These are phyloP conservation scores for Ceyx cyanopectus DNA, from an alignment of 2,113 vertebrate species.

Conservation along the genomic window DNA sequence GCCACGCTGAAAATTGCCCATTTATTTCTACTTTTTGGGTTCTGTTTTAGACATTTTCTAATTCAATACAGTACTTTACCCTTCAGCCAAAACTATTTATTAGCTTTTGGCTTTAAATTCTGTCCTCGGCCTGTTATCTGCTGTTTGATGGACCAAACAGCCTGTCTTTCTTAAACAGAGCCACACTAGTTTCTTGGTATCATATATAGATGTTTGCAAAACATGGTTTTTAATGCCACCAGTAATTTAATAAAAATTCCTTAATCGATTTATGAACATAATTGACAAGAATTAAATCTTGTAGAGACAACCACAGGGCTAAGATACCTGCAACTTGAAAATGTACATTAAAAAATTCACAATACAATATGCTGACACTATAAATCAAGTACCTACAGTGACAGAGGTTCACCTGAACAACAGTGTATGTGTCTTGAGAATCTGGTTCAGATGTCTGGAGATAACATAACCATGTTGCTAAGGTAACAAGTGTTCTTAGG, in stretches of 20 bases:
- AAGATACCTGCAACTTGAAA: not conserved
- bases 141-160: not conserved
- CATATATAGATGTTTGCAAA: not conserved
- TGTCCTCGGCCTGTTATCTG: not conserved
- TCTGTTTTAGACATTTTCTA: not conserved
- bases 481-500: not conserved
- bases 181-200: not conserved
- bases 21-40: not conserved
- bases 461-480: slow-evolving; percentile 27
- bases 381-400: not conserved
- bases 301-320: not conserved
- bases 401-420: not conserved
- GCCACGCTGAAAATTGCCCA: not conserved
- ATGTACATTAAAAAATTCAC: not conserved
- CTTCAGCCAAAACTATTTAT: not conserved
- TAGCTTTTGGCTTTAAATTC: not conserved
- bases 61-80: not conserved
- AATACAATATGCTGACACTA: not conserved
- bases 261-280: not conserved
- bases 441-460: not conserved
- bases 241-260: not conserved
- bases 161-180: not conserved
- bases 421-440: not conserved
- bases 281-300: not conserved
- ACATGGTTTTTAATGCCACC: not conserved